Evolutionary conservation across 2,797 vertebrate species (phyloP).

Genomic region (Micrastur ruficollis): DNA sequence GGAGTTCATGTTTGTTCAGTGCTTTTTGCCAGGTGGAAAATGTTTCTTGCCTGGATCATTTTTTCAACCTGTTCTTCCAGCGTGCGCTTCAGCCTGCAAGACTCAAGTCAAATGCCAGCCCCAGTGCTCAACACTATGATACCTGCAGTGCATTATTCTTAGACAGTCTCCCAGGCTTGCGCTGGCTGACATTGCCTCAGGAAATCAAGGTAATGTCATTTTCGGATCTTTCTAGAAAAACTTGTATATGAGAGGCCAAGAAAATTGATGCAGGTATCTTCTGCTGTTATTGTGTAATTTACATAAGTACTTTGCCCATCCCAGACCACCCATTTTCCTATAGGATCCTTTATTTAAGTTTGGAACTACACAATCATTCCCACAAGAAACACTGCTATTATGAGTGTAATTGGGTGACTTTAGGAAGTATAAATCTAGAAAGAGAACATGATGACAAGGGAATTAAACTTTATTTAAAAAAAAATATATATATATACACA

Average conservation of each 20-base stretch:
- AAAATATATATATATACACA: background rate
- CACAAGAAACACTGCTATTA: background rate
- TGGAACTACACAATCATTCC: background rate
- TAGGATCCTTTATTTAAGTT: background rate
- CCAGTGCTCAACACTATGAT: constrained; percentile 55
- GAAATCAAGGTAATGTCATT: constrained; percentile 83
- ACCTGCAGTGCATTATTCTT: constrained; percentile 79
- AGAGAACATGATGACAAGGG: background rate
- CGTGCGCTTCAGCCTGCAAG: constrained; percentile 83
- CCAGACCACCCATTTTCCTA: background rate
- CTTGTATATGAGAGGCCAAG: background rate
- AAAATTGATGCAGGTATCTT: background rate
- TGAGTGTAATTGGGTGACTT: background rate
- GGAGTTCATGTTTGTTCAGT: constrained; percentile 75
- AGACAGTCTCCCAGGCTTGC: constrained; percentile 86
- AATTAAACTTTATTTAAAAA: background rate
- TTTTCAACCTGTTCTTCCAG: constrained; percentile 96
- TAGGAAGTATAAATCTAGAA: background rate
- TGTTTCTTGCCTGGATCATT: constrained; percentile 86
- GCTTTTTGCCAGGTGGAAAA: constrained; percentile 88
- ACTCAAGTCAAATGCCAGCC: constrained; percentile 51
- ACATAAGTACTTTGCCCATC: background rate
- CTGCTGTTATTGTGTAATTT: background rate
- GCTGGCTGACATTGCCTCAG: constrained; percentile 87
- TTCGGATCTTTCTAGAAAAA: background rate